Base-by-base conservation (phyloP, 2,113 vertebrate genomes). In the Fukomys damarensis region DNA sequence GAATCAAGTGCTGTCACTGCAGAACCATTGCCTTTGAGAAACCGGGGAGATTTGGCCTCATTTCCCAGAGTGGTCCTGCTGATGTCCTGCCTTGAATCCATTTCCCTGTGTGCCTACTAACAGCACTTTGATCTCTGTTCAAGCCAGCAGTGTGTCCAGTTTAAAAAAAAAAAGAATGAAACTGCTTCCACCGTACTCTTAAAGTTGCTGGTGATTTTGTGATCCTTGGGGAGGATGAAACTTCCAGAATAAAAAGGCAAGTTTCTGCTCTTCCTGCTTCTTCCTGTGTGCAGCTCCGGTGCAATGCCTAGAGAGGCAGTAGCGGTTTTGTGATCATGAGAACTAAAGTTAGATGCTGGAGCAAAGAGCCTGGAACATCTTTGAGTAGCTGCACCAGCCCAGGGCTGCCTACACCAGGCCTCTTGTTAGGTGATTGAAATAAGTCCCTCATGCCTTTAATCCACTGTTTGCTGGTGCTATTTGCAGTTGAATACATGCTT, bases 41-140 rank as follows among this genome's bases (percentile, higher is more conserved):
- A 30, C 66, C 38, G 10, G 13, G 89, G 82, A 91, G 59, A 93
- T 79, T 43, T 92, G 96, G 43, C 76, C 68, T 82, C 80, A 79
- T 89, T 81, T 90, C 63, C 59, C 66, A 38, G 35, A 80, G 80
- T n/a, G 74, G 81, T 90, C 85, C 58, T 58, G 81, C 82, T 82
- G 85, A n/a, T 94, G 91, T 85, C 79, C 76, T 72, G 54, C 54
- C 68, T 82, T 79, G 58, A 86, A 86, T 72, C 35, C 41, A 86
- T 49, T 82, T 86, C 56, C 54, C 65, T 2, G 17, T 59, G 85
- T 96, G 89, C 46, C 68, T 32, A 38, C 28, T 80, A 54, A 77
- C 46, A 77, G 87, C 66, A 89, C 22, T 11, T 82, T 76, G 81
- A 90, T 72, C 97, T 93, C 28, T 74, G 52, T 63, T 93, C n/a